Base-by-base conservation (phyloP, 1,140 invertebrate species). In the Cepaea nemoralis region DNA sequence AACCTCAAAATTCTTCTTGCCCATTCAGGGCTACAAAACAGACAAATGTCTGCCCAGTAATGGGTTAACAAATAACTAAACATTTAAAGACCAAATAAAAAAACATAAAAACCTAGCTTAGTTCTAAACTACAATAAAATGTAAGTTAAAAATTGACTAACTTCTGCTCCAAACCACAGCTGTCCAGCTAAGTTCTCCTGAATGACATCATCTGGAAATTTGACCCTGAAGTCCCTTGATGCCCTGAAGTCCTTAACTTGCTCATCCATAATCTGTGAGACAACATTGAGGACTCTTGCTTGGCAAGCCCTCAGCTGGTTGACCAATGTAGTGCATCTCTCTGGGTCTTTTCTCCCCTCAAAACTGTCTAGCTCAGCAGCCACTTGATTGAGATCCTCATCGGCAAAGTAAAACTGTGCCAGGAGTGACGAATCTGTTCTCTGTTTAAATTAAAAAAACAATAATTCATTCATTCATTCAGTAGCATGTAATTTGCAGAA, bases 111-210 rank as follows among this genome's bases (percentile, higher is more conserved):
- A n/a, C n/a, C n/a, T n/a, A n/a, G n/a, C n/a, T n/a, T n/a, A n/a
- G n/a, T n/a, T n/a, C n/a, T n/a, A n/a, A n/a, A n/a, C n/a, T n/a
- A n/a, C n/a, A n/a, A n/a, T n/a, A n/a, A n/a, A n/a, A n/a, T n/a
- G n/a, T 73, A 31, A 24, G 10, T 24, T n/a, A 19, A 12, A 12
- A 48, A 48, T 48, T 59, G 12, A 85, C 82, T 88, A 92, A 96
- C 95, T 94, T 99, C 98, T 50, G 98, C 98, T n/a, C 98, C 98
- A 93, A 99, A 99, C 98, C 98, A 99, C 24, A 99, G 93, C 92
- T 99, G 98, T 0, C 98, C 98, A 33, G 97, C 97, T 31, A 99
- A 92, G 92, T 98, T 99, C 89, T 99, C 98, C 91, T 99, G 97
- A 87, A 99, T 94, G 5, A 99, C 97, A 91, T 99, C 98, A 91